Conservation (phyloP, 2,113 vertebrate genomes). For the Probosciger aterrimus region DNA sequence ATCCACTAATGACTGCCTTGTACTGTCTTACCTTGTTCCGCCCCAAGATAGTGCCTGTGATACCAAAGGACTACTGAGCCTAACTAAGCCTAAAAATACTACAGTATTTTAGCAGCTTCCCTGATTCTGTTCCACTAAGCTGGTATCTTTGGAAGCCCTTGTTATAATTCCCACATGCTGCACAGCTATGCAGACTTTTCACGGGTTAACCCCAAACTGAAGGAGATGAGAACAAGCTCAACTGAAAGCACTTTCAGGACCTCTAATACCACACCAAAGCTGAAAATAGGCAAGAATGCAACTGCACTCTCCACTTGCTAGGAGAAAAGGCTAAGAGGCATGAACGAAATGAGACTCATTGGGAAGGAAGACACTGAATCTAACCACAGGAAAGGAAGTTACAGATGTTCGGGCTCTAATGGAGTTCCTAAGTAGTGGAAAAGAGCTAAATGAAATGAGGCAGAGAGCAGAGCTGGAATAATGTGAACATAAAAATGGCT, state of each 20-base stretch:
- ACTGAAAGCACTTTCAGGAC: background rate
- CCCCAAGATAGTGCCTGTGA: background rate
- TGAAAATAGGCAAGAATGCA: background rate
- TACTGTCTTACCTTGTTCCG: background rate
- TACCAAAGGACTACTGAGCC: background rate
- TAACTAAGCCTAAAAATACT: background rate
- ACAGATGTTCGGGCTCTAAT: background rate
- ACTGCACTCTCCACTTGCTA: background rate
- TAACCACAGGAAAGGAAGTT: background rate
- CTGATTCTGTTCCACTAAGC: background rate
- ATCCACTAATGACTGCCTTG: background rate
- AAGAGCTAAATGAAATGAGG: constrained; percentile 1
- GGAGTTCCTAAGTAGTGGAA: background rate
- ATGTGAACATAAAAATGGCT: background rate
- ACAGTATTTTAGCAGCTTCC: background rate
- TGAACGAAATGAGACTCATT: background rate
- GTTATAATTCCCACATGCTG: background rate
- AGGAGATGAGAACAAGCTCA: background rate
- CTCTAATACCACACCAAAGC: background rate
- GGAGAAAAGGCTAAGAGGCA: background rate
- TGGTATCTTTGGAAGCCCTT: background rate
- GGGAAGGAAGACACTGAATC: background rate
- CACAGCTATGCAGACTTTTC: background rate
- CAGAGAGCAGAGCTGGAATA: background rate
- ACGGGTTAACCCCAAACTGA: background rate